Evolutionary conservation across 2,888 invertebrate species (phyloP), one percentile per base, ranked within the genome.

Genomic region (Agapostemon virescens): DNA sequence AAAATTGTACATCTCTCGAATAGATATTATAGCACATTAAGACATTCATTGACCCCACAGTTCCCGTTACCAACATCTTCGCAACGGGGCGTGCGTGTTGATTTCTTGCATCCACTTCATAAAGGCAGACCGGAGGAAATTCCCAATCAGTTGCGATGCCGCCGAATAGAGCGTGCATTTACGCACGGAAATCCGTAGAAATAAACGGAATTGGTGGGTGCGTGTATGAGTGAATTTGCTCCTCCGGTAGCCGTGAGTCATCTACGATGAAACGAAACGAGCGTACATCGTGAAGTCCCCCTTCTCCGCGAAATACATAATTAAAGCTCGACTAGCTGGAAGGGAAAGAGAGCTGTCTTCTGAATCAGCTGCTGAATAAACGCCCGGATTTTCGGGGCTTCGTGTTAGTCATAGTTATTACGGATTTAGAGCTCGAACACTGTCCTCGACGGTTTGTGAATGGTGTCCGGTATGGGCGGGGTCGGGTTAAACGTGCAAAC

Each of bases 301-400:
- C 80, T 78, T 82, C 84, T 82, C 84, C 72, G 68, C 82, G 78
- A 87, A 82, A 84, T 85, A 77, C 82, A 81, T 88, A 86, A 89
- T 87, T 89, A 84, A 86, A 83, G 79, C 77, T 33, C 7, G 79
- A 72, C 72, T 58, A 49, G 52, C 68, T 52, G 38, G 38, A 49
- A 45, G n/a, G 40, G 72, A 45, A 36, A 55, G 23, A 45, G 26
- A 36, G 68, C 74, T 79, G 83, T 83, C 81, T 79, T 83, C 82
- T 87, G 88, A 88, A 85, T 88, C 88, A 88, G 81, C 83, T 63
- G 67, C 74, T 83, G 83, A 82, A 78, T 87, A 87, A 81, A 79
- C 77, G 69, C 74, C 40, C 36, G 61, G 71, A 63, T 79, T 76
- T n/a, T 82, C 63, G 76, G 79, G 76, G 72, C 70, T 77, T 74